Evolutionary conservation across 2,888 invertebrate species (phyloP).

Genomic region (Eubasilissa splendida): DNA sequence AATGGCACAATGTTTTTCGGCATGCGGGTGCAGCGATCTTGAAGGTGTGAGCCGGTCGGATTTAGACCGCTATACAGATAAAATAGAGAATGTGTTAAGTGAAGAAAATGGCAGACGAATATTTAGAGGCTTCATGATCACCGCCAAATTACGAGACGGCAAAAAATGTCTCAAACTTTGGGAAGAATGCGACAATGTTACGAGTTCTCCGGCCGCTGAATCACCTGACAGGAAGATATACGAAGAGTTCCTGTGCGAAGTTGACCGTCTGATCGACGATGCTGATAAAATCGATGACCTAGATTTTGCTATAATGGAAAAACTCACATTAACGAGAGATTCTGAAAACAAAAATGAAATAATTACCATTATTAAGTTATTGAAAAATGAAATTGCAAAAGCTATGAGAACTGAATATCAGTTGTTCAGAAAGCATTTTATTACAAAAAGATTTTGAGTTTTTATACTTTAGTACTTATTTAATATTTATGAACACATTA

Average conservation of each 20-base stretch:
- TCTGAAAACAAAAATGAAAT: conserved; percentile 66
- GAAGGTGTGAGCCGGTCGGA: conserved; percentile 69
- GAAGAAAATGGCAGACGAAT: conserved; percentile 69
- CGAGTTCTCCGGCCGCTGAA: conserved; percentile 64
- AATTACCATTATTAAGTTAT: conserved; percentile 63
- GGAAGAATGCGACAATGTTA: conserved; percentile 67
- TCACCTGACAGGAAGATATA: conserved; percentile 63
- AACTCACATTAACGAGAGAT: conserved; percentile 64
- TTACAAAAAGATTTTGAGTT: conserved; percentile 56
- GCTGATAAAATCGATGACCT: conserved; percentile 68
- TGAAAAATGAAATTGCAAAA: conserved; percentile 68
- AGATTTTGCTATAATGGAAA: conserved; percentile 69
- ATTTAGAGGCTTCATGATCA: conserved; percentile 70
- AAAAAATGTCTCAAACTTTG: conserved; percentile 66
- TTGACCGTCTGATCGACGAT: conserved; percentile 66
- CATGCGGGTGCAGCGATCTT: conserved; percentile 69
- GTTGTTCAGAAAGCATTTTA: conserved; percentile 66
- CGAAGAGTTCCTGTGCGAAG: conserved; percentile 63
- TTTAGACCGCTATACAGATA: conserved; percentile 71
- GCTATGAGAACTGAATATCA: conserved; percentile 67
- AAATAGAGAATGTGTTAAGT: conserved; percentile 70
- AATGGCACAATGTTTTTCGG: conserved; percentile 71
- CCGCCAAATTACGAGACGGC: conserved; percentile 67
- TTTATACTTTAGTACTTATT: conserved; percentile 18
- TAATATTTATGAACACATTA: conserved; percentile 13